Base-by-base conservation (phyloP, 23 tunicate genomes). In the Pegea sp. region DNA sequence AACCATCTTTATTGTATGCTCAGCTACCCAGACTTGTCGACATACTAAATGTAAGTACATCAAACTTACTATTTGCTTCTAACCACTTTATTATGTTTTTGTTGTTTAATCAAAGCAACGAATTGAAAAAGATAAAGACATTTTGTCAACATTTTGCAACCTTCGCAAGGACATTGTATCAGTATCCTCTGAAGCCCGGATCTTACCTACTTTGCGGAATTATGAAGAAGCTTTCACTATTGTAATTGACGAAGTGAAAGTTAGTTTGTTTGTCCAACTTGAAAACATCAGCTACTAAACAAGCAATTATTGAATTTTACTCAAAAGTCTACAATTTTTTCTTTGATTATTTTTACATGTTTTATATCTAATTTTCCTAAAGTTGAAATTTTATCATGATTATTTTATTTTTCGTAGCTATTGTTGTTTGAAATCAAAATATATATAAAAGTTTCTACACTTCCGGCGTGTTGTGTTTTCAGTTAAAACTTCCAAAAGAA, bases 1-100 rank as follows among this genome's bases (percentile, higher is more conserved):
- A 80, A 66, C 93, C 93, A 2, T 61, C 76, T n/a, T 65, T 80
- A 74, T 61, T 71, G 42, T 80, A 80, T 48, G 93, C 93, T 4
- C 93, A 80, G 31, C 69, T 80, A 18, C 93, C 93, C n/a, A 58
- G 64, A 42, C 62, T 80, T 56, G 72, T 80, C 22, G 58, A 69
- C 1, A 50, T 66, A 16, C 29, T 80, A 32, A 79, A 80, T 52
- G 93, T 71, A 27, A 18, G 61, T 25, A 38, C 16, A 38, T 38
- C 16, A 16, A 16, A 16, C 46, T 38, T 38, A 59, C 6, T 59
- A 7, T 43, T 59, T 59, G 8, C 5, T 7, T 6, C 8, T 24
- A 7, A 56, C 11, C 20, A 7, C 6, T 56, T 7, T 8, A 56
- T 11, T 24, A 24, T 8, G 60, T 6, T 6, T 6, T 56, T 27